Evolutionary conservation across 2,888 invertebrate species (phyloP).

Genomic region (Dexiosoma caninum): DNA sequence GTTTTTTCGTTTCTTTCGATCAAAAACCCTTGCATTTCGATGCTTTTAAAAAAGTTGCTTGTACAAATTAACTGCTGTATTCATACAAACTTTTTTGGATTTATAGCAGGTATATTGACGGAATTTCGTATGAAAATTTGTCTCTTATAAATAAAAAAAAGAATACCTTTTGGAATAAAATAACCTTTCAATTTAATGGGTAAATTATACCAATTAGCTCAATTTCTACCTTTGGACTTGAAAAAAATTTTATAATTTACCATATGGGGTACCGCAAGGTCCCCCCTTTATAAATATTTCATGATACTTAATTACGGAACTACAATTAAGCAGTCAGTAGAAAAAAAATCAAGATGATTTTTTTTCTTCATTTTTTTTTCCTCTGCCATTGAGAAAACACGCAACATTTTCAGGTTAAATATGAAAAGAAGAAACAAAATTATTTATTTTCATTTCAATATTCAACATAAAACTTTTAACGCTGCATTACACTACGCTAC

Average conservation of each 20-base stretch:
- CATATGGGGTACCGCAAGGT: neutral
- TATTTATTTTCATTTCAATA: neutral
- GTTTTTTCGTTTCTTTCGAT: too few relatives aligned
- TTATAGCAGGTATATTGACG: too few relatives aligned
- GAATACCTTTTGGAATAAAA: too few relatives aligned
- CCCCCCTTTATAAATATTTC: neutral
- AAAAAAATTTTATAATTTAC: neutral
- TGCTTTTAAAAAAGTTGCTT: too few relatives aligned
- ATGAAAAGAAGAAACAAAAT: neutral
- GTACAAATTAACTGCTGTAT: too few relatives aligned
- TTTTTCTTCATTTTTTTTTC: neutral
- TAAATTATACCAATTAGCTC: neutral
- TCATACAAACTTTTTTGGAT: too few relatives aligned
- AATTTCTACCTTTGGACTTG: neutral
- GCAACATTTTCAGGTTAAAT: constrained; percentile 36
- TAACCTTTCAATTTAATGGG: too few relatives aligned
- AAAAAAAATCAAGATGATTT: constrained; percentile 9
- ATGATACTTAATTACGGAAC: constrained; percentile 43
- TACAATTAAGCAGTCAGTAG: constrained; percentile 31
- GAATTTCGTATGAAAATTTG: too few relatives aligned
- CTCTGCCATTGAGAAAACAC: constrained; percentile 24
- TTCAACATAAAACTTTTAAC: constrained; percentile 31
- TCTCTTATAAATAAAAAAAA: too few relatives aligned
- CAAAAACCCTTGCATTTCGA: too few relatives aligned
- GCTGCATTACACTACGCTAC: constrained; percentile 46